Evolutionary conservation across 2,888 invertebrate genomes (phyloP).

Genomic region (Imbricaverruca yamaguchii): DNA sequence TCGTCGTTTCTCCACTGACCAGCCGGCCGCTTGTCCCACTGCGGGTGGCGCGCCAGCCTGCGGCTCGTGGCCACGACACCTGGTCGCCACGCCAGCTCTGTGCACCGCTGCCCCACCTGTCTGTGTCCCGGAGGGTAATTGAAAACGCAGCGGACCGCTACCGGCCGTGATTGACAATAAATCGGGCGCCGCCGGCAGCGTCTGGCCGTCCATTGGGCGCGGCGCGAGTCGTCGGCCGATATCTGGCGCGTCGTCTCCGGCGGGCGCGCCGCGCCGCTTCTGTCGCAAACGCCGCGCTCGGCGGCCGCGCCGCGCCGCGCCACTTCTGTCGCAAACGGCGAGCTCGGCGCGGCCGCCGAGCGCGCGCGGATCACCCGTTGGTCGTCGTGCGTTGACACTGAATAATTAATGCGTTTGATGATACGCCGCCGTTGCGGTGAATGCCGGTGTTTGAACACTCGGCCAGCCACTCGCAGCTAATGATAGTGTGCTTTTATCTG

Average conservation of each 20-base stretch:
- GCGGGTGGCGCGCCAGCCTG: no score
- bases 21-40: no score
- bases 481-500: background rate
- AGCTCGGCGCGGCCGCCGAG: background rate
- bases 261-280: background rate
- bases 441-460: background rate
- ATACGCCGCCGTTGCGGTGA: background rate
- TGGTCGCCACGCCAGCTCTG: no score
- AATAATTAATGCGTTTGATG: background rate
- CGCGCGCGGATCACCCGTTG: background rate
- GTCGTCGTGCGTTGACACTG: background rate
- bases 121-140: no score
- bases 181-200: background rate
- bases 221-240: no score
- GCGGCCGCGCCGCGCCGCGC: background rate
- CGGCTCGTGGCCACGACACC: no score
- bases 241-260: no score
- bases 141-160: background rate
- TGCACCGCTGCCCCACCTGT: no score
- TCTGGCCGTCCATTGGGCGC: no score
- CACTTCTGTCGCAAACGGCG: no score
- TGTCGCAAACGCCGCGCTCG: background rate
- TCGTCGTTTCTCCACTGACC: no score
- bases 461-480: constrained; percentile 10
- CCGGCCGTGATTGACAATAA: background rate